Evolutionary conservation across 2,888 invertebrate species (phyloP).

Genomic region (Diadegma fenestrale): DNA sequence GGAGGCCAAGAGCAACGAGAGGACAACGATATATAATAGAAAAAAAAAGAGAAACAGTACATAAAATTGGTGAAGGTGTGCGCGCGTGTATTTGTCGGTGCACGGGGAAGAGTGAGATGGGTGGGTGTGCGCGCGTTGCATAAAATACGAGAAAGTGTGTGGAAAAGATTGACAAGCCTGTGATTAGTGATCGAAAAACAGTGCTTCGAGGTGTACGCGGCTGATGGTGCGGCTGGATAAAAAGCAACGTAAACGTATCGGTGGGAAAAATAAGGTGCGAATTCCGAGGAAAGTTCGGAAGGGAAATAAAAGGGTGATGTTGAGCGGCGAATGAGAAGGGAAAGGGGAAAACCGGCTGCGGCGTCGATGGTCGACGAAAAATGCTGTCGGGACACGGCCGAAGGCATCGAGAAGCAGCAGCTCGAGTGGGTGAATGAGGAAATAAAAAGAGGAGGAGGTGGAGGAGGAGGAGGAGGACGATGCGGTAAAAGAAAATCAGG

Average conservation of each 20-base stretch:
- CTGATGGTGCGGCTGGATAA: neutral
- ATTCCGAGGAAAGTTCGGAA: neutral
- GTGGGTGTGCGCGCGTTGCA: neutral
- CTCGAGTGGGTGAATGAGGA: neutral
- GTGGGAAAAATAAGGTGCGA: neutral
- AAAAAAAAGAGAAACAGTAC: neutral
- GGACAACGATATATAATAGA: neutral
- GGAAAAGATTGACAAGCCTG: neutral
- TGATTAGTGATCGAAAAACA: neutral
- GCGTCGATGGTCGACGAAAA: conserved; percentile 68
- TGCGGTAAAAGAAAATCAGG: conserved; percentile 57
- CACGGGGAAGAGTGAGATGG: neutral
- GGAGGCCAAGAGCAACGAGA: neutral
- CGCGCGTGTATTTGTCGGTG: neutral
- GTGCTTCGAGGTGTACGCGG: neutral
- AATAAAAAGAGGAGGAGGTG: conserved; percentile 61
- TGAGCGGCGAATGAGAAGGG: neutral
- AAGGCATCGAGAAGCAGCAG: conserved; percentile 33
- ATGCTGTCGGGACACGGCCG: conserved; percentile 45
- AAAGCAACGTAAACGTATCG: neutral
- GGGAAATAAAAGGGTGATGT: neutral
- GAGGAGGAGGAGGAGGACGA: conserved; percentile 51
- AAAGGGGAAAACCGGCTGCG: neutral
- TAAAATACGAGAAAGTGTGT: neutral
- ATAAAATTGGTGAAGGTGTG: neutral